Base-by-base conservation (phyloP, 2,797 vertebrate genomes). In the Prunella strophiata region DNA sequence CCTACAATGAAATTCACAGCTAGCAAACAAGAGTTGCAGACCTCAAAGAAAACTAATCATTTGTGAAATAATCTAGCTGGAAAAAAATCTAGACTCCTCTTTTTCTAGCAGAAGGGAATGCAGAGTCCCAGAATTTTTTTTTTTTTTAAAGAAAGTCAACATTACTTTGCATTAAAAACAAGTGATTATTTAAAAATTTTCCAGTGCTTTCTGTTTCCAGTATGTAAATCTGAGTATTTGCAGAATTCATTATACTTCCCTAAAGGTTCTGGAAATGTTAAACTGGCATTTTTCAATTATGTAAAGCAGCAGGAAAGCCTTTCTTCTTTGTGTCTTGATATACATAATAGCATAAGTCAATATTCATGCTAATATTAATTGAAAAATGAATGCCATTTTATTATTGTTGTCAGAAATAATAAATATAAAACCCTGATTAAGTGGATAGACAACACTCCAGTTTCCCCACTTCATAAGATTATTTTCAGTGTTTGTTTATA, bases 251-350 rank as follows among this genome's bases (percentile, higher is more conserved):
- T 88, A 58, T 72, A 70, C 67, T 58, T 92, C 86, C 91, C 79
- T 88, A 71, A 77, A 95, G 88, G 78, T 94, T 89, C 76, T 77
- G 76, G 66, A 95, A 96, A 94, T 93, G 85, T 88, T 88, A 83
- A 95, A 75, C 82, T 55, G 65, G 71, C 25, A 85, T 89, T 91
- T 90, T 91, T 95, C 74, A 95, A 93, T 96, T 96, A 96, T 82
- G 89, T 65, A 93, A 96, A 95, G 43, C 82, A 95, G 86, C 70
- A 88, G 91, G 65, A 94, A 87, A 91, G 77, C 73, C 93, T 89
- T 86, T 94, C 86, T 88, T 80, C 84, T 68, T 77, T 85, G 73
- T 47, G 36, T 50, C 92, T 94, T 85, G 61, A 82, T 80, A 80
- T 25, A 45, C 73, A 52, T 93, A 93, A 94, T 91, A 95, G 52